Evolutionary conservation across 2,888 invertebrate species (phyloP), one percentile per base, ranked within the genome.

Genomic region (Alcis repandata): DNA sequence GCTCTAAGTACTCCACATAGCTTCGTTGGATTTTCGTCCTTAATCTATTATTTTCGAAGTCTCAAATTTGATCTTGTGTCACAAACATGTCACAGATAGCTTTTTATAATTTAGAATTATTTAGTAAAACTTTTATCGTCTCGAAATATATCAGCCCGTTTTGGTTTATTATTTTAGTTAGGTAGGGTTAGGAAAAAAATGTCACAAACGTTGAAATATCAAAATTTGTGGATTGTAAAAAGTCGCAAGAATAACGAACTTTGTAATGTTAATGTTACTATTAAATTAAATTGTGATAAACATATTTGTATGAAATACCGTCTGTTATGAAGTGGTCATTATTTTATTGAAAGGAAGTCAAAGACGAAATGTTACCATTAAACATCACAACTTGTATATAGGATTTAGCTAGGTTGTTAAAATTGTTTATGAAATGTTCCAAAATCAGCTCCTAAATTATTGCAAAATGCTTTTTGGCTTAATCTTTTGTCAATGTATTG

Each of bases 281-380:
- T 60, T 65, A 63, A 52, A 69, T 59, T 45, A 56, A 61, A 67
- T 54, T 72, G 68, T 70, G 70, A 72, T 72, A 64, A 67, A 67
- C 59, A 67, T 57, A 57, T 13, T 58, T 59, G 59, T 59, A 56
- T 61, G 19, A 54, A 62, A 63, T 59, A 68, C 62, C 69, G 66
- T 67, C 67, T 60, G 36, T 58, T 59, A 45, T 17, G 43, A 48
- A 52, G 58, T 40, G 58, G 53, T 59, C 43, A 45, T 65, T 57
- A 65, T 61, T 51, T 57, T 61, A 61, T 46, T 60, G 45, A 33
- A 32, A 48, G 9, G 27, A 72, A 79, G 76, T 82, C 85, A 85
- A 87, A 86, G 84, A 85, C 76, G 20, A 79, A 78, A 69, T 78
- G 90, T 91, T 91, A 91, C 90, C 89, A 86, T 79, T 71, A 77